A percentile compares a stretch with the other conserved stretches of the same genome.
phyloP scores from a whole-genome alignment of 2,797 vertebrate species.

The Sphaeramia orbicularis region DNA sequence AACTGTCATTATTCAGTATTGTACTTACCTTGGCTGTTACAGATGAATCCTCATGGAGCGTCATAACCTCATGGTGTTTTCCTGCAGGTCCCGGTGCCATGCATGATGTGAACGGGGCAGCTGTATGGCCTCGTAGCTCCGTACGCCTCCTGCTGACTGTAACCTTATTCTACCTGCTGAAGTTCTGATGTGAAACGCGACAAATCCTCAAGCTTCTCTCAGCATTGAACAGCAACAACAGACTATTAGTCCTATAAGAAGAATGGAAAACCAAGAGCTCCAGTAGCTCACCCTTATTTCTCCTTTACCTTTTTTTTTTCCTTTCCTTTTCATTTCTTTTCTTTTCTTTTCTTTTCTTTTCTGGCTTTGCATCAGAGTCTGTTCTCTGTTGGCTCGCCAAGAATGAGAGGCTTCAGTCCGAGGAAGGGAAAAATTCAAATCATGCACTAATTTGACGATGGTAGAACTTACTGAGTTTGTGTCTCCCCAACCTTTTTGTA shows the following conservation, averaged over 20 bases:
- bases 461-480: slow-evolving; percentile 78
- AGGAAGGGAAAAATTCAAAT: slow-evolving; percentile 56
- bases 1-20: no score
- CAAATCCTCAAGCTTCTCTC: slow-evolving; percentile 64
- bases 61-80: not conserved
- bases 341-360: slow-evolving; percentile 55
- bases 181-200: slow-evolving; percentile 90
- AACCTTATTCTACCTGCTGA: slow-evolving; percentile 85
- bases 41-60: not conserved
- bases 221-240: slow-evolving; percentile 73
- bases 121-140: slow-evolving; percentile 79
- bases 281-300: slow-evolving; percentile 63
- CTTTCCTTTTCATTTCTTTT: slow-evolving; percentile 53
- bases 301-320: slow-evolving; percentile 53
- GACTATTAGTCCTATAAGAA: slow-evolving; percentile 79
- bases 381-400: slow-evolving; percentile 70
- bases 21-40: no score
- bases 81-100: slow-evolving; percentile 92
- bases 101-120: slow-evolving; percentile 91
- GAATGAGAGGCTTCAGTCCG: slow-evolving; percentile 44
- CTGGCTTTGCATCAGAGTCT: slow-evolving; percentile 70
- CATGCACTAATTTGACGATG: slow-evolving; percentile 81
- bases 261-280: slow-evolving; percentile 68
- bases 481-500: slow-evolving; percentile 82
- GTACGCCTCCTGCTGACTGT: slow-evolving; percentile 87